phyloP scores from a whole-genome alignment of 2,888 invertebrate species.

The Dasysyrphus tricinctus region DNA sequence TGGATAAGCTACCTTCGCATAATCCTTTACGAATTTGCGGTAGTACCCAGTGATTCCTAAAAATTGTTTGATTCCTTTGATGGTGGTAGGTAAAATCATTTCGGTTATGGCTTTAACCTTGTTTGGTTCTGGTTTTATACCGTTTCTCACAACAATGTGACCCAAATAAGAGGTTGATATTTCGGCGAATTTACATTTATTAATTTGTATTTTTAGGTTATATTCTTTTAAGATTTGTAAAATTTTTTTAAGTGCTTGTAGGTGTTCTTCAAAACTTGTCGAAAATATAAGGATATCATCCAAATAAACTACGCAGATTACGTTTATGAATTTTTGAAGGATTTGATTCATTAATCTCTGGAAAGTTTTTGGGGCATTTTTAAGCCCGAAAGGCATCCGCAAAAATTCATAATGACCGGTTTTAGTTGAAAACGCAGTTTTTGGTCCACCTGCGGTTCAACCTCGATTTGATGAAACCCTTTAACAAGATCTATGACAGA shows the following conservation, averaged over 20 bases:
- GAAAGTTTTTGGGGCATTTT: conserved; percentile 60
- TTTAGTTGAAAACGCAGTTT: neutral
- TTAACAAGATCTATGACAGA: neutral
- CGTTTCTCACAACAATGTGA: neutral
- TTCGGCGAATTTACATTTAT: conserved; percentile 8
- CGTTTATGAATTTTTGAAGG: conserved; percentile 38
- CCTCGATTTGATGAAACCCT: neutral
- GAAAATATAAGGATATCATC: conserved; percentile 77
- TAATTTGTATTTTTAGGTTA: conserved; percentile 11
- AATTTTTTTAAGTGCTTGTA: neutral
- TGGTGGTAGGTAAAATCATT: neutral
- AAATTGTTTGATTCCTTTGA: neutral
- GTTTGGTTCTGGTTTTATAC: neutral
- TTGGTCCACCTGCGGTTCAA: conserved; percentile 37
- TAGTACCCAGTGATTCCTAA: too few species aligned
- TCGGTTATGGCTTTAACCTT: neutral
- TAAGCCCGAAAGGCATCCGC: neutral
- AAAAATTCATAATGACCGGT: neutral
- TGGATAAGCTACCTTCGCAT: neutral
- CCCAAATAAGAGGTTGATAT: conserved; percentile 12
- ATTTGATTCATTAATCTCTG: conserved; percentile 76
- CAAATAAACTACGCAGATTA: neutral
- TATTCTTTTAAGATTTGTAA: conserved; percentile 10
- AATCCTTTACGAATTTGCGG: too few species aligned
- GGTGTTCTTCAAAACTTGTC: neutral